These are phyloP conservation scores for Thrips palmi DNA, from an alignment of 1,140 invertebrate species.

Conservation along the genomic window DNA sequence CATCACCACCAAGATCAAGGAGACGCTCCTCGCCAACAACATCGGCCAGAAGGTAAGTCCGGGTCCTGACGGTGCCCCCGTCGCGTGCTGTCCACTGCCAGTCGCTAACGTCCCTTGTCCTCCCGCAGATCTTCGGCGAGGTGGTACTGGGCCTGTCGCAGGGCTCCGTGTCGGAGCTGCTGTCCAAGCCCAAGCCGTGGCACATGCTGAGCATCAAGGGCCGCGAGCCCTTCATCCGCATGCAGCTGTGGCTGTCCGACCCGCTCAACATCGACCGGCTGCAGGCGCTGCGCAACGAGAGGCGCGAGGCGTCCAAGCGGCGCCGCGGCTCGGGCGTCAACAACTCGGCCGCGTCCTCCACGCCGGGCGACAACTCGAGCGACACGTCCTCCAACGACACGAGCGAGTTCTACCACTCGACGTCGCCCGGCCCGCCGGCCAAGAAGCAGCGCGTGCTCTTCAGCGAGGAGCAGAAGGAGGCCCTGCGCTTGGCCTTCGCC, in stretches of 20 bases:
- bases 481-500: constrained; percentile 77
- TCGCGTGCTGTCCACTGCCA: not conserved
- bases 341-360: constrained; percentile 33
- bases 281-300: constrained; percentile 71
- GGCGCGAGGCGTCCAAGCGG: constrained; percentile 74
- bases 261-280: constrained; percentile 80
- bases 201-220: constrained; percentile 98
- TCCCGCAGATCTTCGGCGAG: constrained; percentile 76
- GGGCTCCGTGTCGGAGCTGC: constrained; percentile 88
- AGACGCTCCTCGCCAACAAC: constrained; percentile 88
- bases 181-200: constrained; percentile 98
- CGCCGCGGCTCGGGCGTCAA: constrained; percentile 32
- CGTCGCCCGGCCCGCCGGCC: constrained; percentile 54
- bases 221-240: constrained; percentile 91
- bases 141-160: constrained; percentile 89
- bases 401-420: constrained; percentile 71
- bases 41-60: constrained; percentile 81
- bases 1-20: constrained; percentile 94
- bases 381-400: constrained; percentile 77
- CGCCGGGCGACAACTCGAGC: constrained; percentile 65
- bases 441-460: constrained; percentile 81
- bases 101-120: constrained; percentile 9
- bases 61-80: no score
- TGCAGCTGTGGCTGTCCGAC: constrained; percentile 94
- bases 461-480: constrained; percentile 96